Base-by-base conservation (phyloP, 2,797 vertebrate genomes). In the Alcedo quadribrachys region DNA sequence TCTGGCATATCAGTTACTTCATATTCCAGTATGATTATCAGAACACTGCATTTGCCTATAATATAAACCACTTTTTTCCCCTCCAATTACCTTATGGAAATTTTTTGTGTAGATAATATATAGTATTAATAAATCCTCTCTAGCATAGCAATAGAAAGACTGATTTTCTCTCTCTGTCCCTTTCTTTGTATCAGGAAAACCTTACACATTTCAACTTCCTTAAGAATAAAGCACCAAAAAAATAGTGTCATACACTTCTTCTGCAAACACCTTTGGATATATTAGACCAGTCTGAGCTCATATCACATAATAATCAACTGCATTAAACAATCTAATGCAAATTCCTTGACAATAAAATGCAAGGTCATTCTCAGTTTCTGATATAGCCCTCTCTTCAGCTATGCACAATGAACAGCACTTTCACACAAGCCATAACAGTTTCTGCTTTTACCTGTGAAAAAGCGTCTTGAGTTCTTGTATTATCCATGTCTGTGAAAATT, bases 371-470 rank as follows among this genome's bases (percentile, higher is more conserved):
- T 50, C 45, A 5, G 5, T 21, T 82, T 22, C 74, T 62, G 50
- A 10, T 15, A n/a, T n/a, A 37, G 70, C 53, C 81, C 9, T 6
- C 75, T 46, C 53, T 42, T 60, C 87, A 54, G 65, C 53, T 42
- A 12, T 0, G 0, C 81, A 60, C 68, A 77, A 18, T 42, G 18
- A 86, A 93, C 8, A 67, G 43, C 65, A 57, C 73, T 73, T 66
- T n/a, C 73, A 84, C 50, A 1, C 15, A n/a, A 95, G 55, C 62
- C 43, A 3, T 1, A 83, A 28, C 55, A 43, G 19, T 58, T 67
- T 51, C 46, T 83, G 85, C 40, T 21, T 92, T 96, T 96, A 96
- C 96, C 96, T 97, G 95, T 35, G 92, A 95, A 55, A 95, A 91
- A 43, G 76, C 51, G 50, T 96, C 92, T 71, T 51, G 40, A 28